These are phyloP conservation scores for Conchocele bisecta DNA, from an alignment of 2,888 invertebrate species.

Conservation along the genomic window DNA sequence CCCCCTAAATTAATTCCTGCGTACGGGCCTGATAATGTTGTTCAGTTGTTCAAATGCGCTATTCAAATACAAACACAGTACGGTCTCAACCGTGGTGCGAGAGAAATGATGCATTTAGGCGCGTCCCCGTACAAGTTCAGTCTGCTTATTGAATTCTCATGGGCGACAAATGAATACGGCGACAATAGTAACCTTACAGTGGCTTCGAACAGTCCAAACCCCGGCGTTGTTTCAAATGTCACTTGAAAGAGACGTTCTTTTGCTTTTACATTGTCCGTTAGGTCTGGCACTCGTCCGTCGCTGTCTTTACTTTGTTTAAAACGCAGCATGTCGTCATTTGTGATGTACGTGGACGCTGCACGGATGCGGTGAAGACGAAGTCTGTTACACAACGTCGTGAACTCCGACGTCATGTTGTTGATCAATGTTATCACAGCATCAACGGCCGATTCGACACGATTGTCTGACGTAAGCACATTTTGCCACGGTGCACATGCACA, in stretches of 20 bases:
- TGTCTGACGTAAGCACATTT: conserved; percentile 85
- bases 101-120: not conserved
- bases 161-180: not conserved
- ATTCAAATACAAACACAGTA: conserved; percentile 2
- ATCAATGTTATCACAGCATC: conserved; percentile 77
- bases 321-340: conserved; percentile 87
- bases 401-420: conserved; percentile 86
- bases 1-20: too few species aligned
- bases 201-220: conserved; percentile 91
- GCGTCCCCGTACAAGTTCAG: conserved; percentile 2
- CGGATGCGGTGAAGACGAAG: conserved; percentile 86
- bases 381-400: conserved; percentile 79
- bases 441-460: conserved; percentile 85
- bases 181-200: conserved; percentile 87
- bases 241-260: conserved; percentile 89
- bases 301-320: conserved; percentile 89
- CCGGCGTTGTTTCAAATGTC: conserved; percentile 89
- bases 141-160: not conserved
- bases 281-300: conserved; percentile 92
- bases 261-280: conserved; percentile 86
- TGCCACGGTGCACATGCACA: conserved; percentile 95
- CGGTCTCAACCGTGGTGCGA: not conserved
- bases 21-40: too few species aligned
- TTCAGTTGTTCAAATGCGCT: too few species aligned
- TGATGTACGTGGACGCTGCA: conserved; percentile 89